phyloP scores from a whole-genome alignment of 92 coral and sea anemone species.

The Paragorgia papillata region DNA sequence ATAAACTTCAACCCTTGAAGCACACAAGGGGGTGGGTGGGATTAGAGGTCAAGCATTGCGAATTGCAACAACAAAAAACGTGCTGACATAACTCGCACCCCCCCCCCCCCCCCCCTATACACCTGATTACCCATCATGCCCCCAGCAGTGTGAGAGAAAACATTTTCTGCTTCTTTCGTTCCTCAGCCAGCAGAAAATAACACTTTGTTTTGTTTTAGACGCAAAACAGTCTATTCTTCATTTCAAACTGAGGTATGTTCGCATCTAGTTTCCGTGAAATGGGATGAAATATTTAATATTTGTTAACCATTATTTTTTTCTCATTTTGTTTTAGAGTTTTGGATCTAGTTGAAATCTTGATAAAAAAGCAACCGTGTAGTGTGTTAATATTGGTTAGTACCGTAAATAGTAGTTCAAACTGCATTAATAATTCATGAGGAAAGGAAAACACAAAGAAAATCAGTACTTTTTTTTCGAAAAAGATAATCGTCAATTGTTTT shows the following conservation, averaged over 20 bases:
- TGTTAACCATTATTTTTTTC: neutral
- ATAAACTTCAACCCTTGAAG: no score
- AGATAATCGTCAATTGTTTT: no score
- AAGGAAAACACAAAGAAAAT: neutral
- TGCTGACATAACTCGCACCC: no score
- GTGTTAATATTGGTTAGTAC: conserved; percentile 76
- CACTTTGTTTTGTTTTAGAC: conserved; percentile 57
- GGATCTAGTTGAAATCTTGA: conserved; percentile 81
- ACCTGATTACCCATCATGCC: no score
- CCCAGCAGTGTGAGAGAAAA: no score
- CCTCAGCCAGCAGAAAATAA: neutral
- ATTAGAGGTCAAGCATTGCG: no score
- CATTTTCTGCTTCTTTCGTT: no score
- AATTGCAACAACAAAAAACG: no score
- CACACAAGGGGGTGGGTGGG: no score
- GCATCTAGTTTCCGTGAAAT: no score
- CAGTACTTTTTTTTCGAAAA: neutral
- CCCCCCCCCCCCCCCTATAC: no score
- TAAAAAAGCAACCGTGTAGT: conserved; percentile 80
- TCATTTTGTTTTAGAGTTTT: conserved; percentile 61
- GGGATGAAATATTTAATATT: neutral
- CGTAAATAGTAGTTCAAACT: neutral
- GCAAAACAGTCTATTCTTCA: conserved; percentile 75
- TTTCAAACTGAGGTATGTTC: conserved; percentile 88
- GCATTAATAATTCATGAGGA: no score